Conservation (phyloP, 2,797 vertebrate species). For the Pseudomugil gertrudae region DNA sequence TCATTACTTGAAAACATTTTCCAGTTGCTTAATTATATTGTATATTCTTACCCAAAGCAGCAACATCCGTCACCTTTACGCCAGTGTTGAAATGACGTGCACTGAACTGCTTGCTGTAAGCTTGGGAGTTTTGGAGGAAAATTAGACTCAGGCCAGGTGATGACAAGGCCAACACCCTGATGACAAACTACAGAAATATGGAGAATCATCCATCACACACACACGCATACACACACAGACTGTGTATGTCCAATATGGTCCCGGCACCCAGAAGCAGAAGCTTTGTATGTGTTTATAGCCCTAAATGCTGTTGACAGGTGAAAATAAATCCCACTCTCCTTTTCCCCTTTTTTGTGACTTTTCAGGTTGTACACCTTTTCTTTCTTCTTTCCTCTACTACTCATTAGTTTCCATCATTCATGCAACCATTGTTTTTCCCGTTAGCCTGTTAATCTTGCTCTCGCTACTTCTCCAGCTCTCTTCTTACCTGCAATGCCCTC, state of each 20-base stretch:
- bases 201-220: constrained; percentile 61
- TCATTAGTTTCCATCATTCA: constrained; percentile 40
- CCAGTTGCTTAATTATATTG: neutral
- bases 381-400: constrained; percentile 10
- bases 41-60: neutral
- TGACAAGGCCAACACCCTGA: constrained; percentile 61
- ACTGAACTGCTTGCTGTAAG: constrained; percentile 20
- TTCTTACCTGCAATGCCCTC: neutral
- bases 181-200: constrained; percentile 68
- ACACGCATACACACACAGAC: constrained; percentile 52
- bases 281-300: constrained; percentile 70
- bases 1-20: constrained; percentile 6
- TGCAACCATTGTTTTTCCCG: constrained; percentile 20
- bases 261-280: constrained; percentile 57
- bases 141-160: constrained; percentile 60
- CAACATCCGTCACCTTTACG: constrained; percentile 17
- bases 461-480: constrained; percentile 13
- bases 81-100: constrained; percentile 18
- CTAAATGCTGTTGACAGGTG: constrained; percentile 70
- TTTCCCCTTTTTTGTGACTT: constrained; percentile 41
- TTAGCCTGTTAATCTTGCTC: constrained; percentile 35
- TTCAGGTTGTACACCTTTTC: constrained; percentile 31
- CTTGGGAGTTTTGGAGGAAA: constrained; percentile 62
- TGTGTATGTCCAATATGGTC: constrained; percentile 61
- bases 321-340: constrained; percentile 74